These are phyloP conservation scores for Chrysotoxum bicinctum DNA, from an alignment of 2,888 invertebrate genomes.

Conservation along the genomic window DNA sequence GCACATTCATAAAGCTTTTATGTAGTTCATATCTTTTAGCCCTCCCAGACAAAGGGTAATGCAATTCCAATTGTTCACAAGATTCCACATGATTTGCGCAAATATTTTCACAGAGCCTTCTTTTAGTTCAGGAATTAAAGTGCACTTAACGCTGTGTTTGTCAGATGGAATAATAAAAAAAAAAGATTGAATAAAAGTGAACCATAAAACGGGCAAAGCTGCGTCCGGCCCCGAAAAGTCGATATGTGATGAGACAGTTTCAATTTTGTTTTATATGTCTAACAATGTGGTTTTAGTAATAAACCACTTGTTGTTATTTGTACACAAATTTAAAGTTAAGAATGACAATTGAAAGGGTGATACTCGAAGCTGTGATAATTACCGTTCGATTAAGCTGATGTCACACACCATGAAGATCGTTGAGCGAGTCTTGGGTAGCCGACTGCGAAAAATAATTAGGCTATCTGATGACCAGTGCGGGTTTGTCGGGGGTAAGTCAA, in stretches of 20 bases:
- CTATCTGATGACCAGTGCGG: too few species aligned
- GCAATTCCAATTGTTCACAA: slow-evolving; percentile 29
- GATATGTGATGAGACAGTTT: background rate
- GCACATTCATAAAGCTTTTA: background rate
- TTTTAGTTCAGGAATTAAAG: background rate
- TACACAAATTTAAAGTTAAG: too few species aligned
- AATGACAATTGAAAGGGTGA: too few species aligned
- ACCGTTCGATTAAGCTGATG: too few species aligned
- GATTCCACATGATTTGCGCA: slow-evolving; percentile 33
- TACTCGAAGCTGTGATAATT: too few species aligned
- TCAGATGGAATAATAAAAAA: background rate
- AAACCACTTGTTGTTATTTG: too few species aligned
- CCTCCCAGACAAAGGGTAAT: slow-evolving; percentile 23
- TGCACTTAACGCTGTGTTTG: slow-evolving; percentile 10
- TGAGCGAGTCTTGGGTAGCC: too few species aligned
- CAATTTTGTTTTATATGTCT: too few species aligned
- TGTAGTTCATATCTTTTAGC: background rate
- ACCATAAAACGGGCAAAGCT: background rate
- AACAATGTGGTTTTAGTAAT: too few species aligned
- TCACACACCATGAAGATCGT: too few species aligned
- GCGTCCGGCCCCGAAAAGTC: background rate
- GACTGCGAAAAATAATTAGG: too few species aligned
- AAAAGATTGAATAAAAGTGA: background rate
- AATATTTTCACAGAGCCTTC: background rate
- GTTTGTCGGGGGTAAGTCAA: too few species aligned